phyloP scores from a whole-genome alignment of 2,113 vertebrate genomes.

The Tiliqua scincoides region DNA sequence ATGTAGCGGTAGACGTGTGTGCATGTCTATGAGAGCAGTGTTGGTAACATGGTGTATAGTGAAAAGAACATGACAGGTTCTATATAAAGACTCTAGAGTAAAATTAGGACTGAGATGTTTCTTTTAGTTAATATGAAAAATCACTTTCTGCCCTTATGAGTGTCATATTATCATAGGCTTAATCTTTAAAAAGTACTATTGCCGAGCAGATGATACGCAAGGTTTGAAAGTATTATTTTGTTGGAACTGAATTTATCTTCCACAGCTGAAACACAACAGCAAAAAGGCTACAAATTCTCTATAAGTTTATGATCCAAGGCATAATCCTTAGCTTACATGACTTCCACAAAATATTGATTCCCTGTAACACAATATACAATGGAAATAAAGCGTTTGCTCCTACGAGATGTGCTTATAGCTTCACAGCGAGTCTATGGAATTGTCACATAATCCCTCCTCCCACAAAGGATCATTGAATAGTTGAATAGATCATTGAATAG shows the following conservation, averaged over 20 bases:
- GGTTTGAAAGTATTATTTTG: neutral
- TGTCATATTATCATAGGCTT: neutral
- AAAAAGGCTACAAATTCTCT: constrained; percentile 33
- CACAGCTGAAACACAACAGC: neutral
- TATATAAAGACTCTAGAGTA: neutral
- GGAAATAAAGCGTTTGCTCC: constrained; percentile 69
- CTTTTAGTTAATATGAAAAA: neutral
- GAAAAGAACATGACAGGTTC: neutral
- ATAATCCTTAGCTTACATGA: constrained; percentile 58
- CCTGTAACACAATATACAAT: constrained; percentile 61
- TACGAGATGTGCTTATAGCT: constrained; percentile 59
- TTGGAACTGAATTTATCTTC: no score
- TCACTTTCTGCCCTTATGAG: neutral
- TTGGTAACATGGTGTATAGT: neutral
- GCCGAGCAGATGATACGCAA: neutral
- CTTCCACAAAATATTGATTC: constrained; percentile 62
- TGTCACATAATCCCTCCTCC: constrained; percentile 24
- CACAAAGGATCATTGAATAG: neutral
- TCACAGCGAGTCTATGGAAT: constrained; percentile 65
- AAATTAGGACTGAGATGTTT: neutral
- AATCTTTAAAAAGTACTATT: neutral
- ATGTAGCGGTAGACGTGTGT: no score
- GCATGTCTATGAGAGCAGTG: no score
- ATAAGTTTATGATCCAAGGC: constrained; percentile 67
- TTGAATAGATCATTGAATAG: neutral